Conservation (phyloP, 1,140 invertebrate genomes). For the Hermatobates lingyangjiaoensis region DNA sequence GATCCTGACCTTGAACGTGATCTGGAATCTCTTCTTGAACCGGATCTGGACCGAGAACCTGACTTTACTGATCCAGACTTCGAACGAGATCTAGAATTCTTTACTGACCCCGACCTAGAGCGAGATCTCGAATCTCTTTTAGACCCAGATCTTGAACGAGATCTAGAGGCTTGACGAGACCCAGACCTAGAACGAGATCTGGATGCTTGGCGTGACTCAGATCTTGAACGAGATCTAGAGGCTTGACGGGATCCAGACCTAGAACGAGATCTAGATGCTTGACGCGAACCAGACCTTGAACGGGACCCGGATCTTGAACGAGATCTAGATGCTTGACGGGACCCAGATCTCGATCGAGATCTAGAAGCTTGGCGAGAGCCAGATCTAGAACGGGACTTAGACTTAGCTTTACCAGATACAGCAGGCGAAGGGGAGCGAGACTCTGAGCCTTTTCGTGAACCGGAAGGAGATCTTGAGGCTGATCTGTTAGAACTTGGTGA, state of each 20-base stretch:
- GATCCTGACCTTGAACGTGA: constrained; percentile 12
- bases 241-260: constrained; percentile 16
- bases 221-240: constrained; percentile 16
- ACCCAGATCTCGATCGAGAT: constrained; percentile 13
- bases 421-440: constrained; percentile 15
- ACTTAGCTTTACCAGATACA: constrained; percentile 10
- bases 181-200: constrained; percentile 12
- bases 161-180: neutral
- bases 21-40: constrained; percentile 8
- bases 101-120: constrained; percentile 4
- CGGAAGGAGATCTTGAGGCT: constrained; percentile 1
- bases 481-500: too few species aligned
- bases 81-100: constrained; percentile 7
- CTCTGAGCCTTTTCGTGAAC: neutral
- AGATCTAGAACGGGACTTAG: constrained; percentile 19
- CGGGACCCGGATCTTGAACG: constrained; percentile 17
- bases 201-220: neutral
- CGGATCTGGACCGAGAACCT: constrained; percentile 13
- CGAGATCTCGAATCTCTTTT: constrained; percentile 18
- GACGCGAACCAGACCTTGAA: constrained; percentile 10
- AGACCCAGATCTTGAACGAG: neutral
- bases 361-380: constrained; percentile 19
- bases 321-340: constrained; percentile 6
- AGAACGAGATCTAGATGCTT: constrained; percentile 17
- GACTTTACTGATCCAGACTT: constrained; percentile 12